Evolutionary conservation across 2,888 invertebrate species (phyloP).

Genomic region (Oxyteleia sp.): DNA sequence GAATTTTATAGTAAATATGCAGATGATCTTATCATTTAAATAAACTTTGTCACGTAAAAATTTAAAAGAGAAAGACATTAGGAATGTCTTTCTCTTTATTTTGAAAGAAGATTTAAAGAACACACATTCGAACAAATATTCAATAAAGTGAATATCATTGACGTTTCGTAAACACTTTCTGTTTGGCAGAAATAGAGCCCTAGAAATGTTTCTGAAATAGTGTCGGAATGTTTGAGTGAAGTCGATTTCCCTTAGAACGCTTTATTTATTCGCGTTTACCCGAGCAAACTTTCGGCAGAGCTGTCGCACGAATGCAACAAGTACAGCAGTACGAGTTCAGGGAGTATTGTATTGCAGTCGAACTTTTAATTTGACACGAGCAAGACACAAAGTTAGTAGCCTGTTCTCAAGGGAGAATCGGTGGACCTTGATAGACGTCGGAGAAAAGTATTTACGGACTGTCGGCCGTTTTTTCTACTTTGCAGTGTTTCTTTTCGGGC

Average conservation of each 20-base stretch:
- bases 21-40: too few species aligned
- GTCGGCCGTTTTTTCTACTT: conserved; percentile 64
- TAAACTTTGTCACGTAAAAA: too few species aligned
- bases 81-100: too few species aligned
- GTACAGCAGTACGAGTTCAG: conserved; percentile 66
- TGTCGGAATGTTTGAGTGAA: conserved; percentile 70
- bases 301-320: conserved; percentile 72
- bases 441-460: conserved; percentile 69
- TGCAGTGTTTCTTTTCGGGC: conserved; percentile 32
- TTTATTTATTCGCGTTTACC: conserved; percentile 70
- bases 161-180: too few species aligned
- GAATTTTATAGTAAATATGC: too few species aligned
- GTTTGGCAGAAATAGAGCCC: conserved; percentile 42
- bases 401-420: conserved; percentile 66
- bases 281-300: conserved; percentile 68
- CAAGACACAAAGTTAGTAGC: conserved; percentile 72
- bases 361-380: conserved; percentile 79
- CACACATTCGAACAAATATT: too few species aligned
- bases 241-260: conserved; percentile 63
- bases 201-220: conserved; percentile 63
- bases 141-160: too few species aligned
- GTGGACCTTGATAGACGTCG: conserved; percentile 67
- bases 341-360: conserved; percentile 74
- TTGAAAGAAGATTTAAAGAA: too few species aligned
- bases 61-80: too few species aligned